Evolutionary conservation across 2,113 vertebrate species (phyloP), one percentile per base, ranked within the genome.

Genomic region (Rissa tridactyla): DNA sequence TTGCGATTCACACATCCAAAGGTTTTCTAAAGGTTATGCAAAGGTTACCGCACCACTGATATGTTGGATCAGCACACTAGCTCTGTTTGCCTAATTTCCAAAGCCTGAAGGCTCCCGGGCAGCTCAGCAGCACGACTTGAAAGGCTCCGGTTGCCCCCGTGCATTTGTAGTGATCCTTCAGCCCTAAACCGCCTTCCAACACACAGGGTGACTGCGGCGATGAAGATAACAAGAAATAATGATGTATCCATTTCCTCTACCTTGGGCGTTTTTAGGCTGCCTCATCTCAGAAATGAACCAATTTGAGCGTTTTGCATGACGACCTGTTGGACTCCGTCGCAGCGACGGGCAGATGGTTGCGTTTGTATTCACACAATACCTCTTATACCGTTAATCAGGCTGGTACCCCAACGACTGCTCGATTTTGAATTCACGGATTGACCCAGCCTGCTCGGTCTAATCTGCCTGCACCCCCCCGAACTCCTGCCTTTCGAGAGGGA

Each of bases 1-100:
- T 92, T 86, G 15, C 95, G 88, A 85, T 61, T 88, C 92, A 40
- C 96, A 79, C 52, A 2, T 69, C 49, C 85, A 4, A 57, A 80
- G 93, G 51, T 94, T 94, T 96, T 87, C 95, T 95, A 84, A 97
- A 98, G 98, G 97, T 96, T 97, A 66, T 61, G 81, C 97, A 95
- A 97, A 98, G 97, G 97, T 97, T 96, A 57, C 80, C 75, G 58
- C 93, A 62, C 97, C 85, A 93, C 97, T 93, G 90, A 92, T 16
- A 78, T 23, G 88, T 89, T 65, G 25, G 95, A 95, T 94, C 92
- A 80, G 97, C 94, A 49, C 32, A 22, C 68, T 70, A 16, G 93
- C 91, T 95, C 97, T 94, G 91, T 93, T 97, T 93, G 94, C 95
- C 80, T 93, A 36, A 21, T 96, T 78, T 89, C 89, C 73, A 58